Evolutionary conservation across 2,888 invertebrate species (phyloP).

Genomic region (Andrena bucephala): DNA sequence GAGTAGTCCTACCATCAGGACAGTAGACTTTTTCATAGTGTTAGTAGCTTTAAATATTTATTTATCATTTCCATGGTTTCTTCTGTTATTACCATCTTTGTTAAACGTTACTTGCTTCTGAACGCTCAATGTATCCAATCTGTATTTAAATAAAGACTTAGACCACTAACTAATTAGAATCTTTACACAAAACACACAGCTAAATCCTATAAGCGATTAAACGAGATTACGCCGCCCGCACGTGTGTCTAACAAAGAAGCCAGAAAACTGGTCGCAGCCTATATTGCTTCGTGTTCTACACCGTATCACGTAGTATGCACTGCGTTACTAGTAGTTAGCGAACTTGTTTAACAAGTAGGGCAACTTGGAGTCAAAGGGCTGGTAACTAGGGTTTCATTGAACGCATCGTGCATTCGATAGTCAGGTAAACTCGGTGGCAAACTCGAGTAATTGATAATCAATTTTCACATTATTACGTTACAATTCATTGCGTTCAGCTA

Average conservation of each 20-base stretch:
- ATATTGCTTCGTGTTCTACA: conserved; percentile 18
- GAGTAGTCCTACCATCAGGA: too few relatives aligned
- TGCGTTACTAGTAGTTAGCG: conserved; percentile 34
- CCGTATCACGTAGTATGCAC: conserved; percentile 1
- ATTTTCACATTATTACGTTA: conserved; percentile 50
- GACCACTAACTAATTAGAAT: not conserved
- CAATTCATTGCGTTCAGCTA: conserved; percentile 15
- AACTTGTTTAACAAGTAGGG: conserved; percentile 56
- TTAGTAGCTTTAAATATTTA: too few relatives aligned
- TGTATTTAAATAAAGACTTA: not conserved
- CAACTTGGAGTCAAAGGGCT: conserved; percentile 54
- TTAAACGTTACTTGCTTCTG: not conserved
- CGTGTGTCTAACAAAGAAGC: not conserved
- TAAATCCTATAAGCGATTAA: not conserved
- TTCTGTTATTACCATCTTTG: not conserved
- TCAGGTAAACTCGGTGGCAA: conserved; percentile 31
- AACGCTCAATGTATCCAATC: not conserved
- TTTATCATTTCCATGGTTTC: not conserved
- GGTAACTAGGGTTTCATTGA: conserved; percentile 54
- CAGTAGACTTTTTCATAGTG: too few relatives aligned
- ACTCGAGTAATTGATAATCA: conserved; percentile 48
- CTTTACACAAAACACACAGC: not conserved
- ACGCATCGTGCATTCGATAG: conserved; percentile 34
- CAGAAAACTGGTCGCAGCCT: not conserved
- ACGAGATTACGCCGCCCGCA: not conserved